Conservation (phyloP, 1,140 invertebrate species). For the Andricus grossulariae region DNA sequence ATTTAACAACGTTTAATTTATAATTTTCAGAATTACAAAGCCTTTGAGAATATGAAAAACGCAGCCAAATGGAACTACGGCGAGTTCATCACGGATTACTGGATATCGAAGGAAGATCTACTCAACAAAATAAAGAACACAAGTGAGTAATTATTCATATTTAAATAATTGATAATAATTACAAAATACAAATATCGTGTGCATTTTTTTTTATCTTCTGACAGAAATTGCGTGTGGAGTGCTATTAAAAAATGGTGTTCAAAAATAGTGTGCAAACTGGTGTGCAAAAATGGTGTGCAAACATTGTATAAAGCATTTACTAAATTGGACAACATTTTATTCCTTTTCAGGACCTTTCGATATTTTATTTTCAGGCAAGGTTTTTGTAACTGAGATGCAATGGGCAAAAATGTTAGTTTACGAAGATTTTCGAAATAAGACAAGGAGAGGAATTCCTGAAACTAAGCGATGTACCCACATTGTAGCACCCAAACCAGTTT, state of each 20-base stretch:
- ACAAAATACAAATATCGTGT: too few species aligned
- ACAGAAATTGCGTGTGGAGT: too few species aligned
- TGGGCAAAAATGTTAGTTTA: slow-evolving; percentile 82
- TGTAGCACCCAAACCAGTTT: slow-evolving; percentile 80
- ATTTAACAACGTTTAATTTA: background rate
- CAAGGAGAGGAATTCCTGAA: slow-evolving; percentile 76
- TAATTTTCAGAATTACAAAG: slow-evolving; percentile 45
- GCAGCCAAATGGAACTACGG: slow-evolving; percentile 41
- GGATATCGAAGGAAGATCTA: slow-evolving; percentile 45
- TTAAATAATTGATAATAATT: background rate
- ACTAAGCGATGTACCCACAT: slow-evolving; percentile 83
- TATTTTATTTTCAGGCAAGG: slow-evolving; percentile 66
- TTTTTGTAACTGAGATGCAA: slow-evolving; percentile 82
- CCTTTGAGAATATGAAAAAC: slow-evolving; percentile 21
- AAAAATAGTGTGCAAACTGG: too few species aligned
- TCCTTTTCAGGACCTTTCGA: too few species aligned
- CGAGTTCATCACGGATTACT: slow-evolving; percentile 36
- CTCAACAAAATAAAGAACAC: slow-evolving; percentile 50
- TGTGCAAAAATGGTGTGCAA: too few species aligned
- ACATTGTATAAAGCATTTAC: too few species aligned
- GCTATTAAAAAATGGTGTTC: too few species aligned
- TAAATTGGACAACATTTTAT: too few species aligned
- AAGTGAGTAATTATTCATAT: slow-evolving; percentile 38
- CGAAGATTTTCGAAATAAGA: slow-evolving; percentile 81
- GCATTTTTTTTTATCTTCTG: too few species aligned